Evolutionary conservation across 2,888 invertebrate genomes (phyloP), one percentile per base, ranked within the genome.

Genomic region (Agonopterix heracliana): DNA sequence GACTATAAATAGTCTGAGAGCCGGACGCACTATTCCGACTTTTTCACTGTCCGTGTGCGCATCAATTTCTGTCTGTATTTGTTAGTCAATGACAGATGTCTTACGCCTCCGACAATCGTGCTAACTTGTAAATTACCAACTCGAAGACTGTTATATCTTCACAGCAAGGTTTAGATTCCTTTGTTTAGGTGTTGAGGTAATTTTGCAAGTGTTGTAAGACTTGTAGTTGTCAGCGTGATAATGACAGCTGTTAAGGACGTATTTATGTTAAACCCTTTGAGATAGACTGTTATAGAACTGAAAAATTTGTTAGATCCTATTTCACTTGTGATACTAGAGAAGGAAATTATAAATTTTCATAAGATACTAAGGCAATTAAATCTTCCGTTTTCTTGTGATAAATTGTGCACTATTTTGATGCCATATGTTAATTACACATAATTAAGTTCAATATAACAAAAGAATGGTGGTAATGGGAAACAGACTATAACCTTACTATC

Each of bases 71-170:
- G 86, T 87, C 86, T 63, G 69, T 78, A 78, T 84, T 81, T 79
- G 84, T 86, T 86, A 83, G 74, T 77, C 78, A 86, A 83, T 86
- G 87, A 87, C 85, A 85, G 82, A 84, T 83, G 82, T 71, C 79
- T 77, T 74, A 81, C 83, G 80, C 82, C 78, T 81, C 74, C 63
- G 64, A 70, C 69, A 69, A 56, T 55, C 38, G n/a, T n/a, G 38
- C 38, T 38, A 38, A 38, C 9, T n/a, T 38, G n/a, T 38, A n/a
- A 3, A n/a, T 38, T 9, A n/a, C 9, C 11, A 10, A 7, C 34
- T 35, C 47, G 10, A 12, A 11, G n/a, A 8, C 10, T 26, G 26
- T 35, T 42, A 34, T 34, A 13, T 9, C 35, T 8, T 47, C 3
- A 35, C 10, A 10, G 3, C 2, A 48, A 10, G 34, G 48, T 43